Conservation (phyloP, 2,888 invertebrate species). For the Andrena bucephala region DNA sequence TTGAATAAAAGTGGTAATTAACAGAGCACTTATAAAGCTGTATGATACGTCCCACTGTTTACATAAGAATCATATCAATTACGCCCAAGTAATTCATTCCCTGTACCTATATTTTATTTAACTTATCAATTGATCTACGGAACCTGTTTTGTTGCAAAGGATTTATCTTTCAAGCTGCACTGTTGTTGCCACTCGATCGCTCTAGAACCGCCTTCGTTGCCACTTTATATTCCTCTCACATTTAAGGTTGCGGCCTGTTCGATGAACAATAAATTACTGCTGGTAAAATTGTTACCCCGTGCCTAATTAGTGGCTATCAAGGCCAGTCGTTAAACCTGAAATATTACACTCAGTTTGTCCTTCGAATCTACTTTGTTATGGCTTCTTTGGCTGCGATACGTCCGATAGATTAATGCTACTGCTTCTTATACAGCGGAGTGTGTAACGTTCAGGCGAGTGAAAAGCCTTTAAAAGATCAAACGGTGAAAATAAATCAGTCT, state of each 20-base stretch:
- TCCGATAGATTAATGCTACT: not conserved
- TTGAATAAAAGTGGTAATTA: too few relatives aligned
- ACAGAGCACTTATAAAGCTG: too few relatives aligned
- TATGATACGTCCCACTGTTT: too few relatives aligned
- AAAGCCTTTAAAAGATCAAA: not conserved
- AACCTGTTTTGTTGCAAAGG: slow-evolving; percentile 27
- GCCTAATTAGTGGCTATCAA: slow-evolving; percentile 41
- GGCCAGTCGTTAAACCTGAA: slow-evolving; percentile 17
- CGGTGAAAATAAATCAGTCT: not conserved
- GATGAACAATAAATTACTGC: slow-evolving; percentile 45
- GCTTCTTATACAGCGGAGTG: not conserved
- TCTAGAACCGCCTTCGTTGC: not conserved
- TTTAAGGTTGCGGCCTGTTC: not conserved
- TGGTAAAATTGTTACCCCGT: slow-evolving; percentile 35
- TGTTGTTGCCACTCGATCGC: slow-evolving; percentile 19
- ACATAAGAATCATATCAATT: not conserved
- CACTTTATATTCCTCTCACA: slow-evolving; percentile 18
- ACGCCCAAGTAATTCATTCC: not conserved
- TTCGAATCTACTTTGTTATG: slow-evolving; percentile 8
- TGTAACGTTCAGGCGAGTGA: not conserved
- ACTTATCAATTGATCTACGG: slow-evolving; percentile 29
- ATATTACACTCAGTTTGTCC: slow-evolving; percentile 28
- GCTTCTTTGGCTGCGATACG: not conserved
- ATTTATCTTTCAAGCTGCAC: slow-evolving; percentile 5
- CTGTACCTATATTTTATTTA: not conserved